phyloP scores from a whole-genome alignment of 2,888 invertebrate genomes.

The Atherix ibis region DNA sequence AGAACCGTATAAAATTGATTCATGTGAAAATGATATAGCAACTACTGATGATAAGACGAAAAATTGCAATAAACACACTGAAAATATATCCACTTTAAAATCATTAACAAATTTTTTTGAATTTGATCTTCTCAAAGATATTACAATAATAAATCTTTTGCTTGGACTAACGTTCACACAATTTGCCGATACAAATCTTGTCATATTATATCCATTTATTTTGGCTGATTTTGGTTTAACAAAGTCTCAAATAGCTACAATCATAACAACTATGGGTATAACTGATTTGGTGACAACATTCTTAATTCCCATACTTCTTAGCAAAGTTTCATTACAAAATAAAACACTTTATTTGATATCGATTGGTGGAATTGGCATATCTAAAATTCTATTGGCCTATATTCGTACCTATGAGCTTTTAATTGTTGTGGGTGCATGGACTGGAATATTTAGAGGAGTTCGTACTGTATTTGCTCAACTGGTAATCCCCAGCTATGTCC shows the following conservation, averaged over 20 bases:
- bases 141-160: slow-evolving; percentile 55
- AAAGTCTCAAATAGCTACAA: slow-evolving; percentile 37
- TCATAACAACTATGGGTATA: slow-evolving; percentile 45
- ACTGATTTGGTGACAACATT: slow-evolving; percentile 44
- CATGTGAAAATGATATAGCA: too few relatives aligned
- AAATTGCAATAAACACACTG: too few relatives aligned
- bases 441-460: slow-evolving; percentile 47
- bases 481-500: slow-evolving; percentile 46
- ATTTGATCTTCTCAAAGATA: slow-evolving; percentile 50
- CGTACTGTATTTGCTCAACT: slow-evolving; percentile 49
- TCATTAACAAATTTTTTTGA: slow-evolving; percentile 60
- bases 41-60: too few relatives aligned
- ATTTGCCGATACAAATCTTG: slow-evolving; percentile 44
- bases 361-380: slow-evolving; percentile 41
- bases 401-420: slow-evolving; percentile 36
- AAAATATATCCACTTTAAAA: too few relatives aligned
- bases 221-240: slow-evolving; percentile 41
- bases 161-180: slow-evolving; percentile 53
- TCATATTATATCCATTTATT: slow-evolving; percentile 47
- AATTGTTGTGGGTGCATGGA: slow-evolving; percentile 38
- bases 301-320: slow-evolving; percentile 44
- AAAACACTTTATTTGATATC: slow-evolving; percentile 44
- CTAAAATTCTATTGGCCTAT: slow-evolving; percentile 37
- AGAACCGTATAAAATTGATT: too few relatives aligned
- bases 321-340: slow-evolving; percentile 33